Percentiles rank a stretch among this genome's conserved stretches.
phyloP scores from a whole-genome alignment of 2,113 vertebrate species.

The Myrmecobius fasciatus region DNA sequence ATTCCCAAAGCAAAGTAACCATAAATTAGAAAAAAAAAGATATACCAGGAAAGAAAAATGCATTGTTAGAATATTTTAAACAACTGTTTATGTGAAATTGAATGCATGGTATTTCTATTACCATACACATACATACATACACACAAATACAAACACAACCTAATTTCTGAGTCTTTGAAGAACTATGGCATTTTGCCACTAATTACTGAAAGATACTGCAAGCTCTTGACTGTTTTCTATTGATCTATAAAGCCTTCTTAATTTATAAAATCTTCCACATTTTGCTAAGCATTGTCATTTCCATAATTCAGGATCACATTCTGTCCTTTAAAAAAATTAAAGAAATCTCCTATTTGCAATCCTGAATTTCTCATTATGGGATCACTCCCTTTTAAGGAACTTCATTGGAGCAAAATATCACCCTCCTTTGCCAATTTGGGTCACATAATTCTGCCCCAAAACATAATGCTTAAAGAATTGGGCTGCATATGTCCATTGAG shows the following conservation, averaged over 20 bases:
- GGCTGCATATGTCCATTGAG: slow-evolving; percentile 77
- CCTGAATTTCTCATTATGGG: slow-evolving; percentile 58
- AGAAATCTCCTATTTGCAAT: slow-evolving; percentile 63
- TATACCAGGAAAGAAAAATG: slow-evolving; percentile 70
- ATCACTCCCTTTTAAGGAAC: slow-evolving; percentile 64
- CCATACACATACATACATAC: not conserved
- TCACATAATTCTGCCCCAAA: slow-evolving; percentile 73
- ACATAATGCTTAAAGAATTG: slow-evolving; percentile 78
- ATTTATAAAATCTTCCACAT: slow-evolving; percentile 63
- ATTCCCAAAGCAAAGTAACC: not conserved
- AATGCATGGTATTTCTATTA: slow-evolving; percentile 51
- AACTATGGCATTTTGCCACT: slow-evolving; percentile 58
- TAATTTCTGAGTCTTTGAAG: slow-evolving; percentile 69
- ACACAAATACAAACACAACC: slow-evolving; percentile 3
- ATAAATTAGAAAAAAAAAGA: slow-evolving; percentile 22
- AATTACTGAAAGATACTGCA: slow-evolving; percentile 42
- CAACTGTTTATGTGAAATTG: slow-evolving; percentile 65
- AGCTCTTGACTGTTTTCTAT: slow-evolving; percentile 59
- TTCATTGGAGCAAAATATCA: slow-evolving; percentile 69
- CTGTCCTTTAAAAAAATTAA: slow-evolving; percentile 65
- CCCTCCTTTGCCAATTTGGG: slow-evolving; percentile 77
- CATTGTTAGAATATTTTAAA: slow-evolving; percentile 70
- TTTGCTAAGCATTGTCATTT: slow-evolving; percentile 66
- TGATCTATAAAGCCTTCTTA: slow-evolving; percentile 68
- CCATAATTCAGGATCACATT: slow-evolving; percentile 54